These are phyloP conservation scores for Hycleus cichorii DNA, from an alignment of 1,140 invertebrate species.

Conservation along the genomic window DNA sequence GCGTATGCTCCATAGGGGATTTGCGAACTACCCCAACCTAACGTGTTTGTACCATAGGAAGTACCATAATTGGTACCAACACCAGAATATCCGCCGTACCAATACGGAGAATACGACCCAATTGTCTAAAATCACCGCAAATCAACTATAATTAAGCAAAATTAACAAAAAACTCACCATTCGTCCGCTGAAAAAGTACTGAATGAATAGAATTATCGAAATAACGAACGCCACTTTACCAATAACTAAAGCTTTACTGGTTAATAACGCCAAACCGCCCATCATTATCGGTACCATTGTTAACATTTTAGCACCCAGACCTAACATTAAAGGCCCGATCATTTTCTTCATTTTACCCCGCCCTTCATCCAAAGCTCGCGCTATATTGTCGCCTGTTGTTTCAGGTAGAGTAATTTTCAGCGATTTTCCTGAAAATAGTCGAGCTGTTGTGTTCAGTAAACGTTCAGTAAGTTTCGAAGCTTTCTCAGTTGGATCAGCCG, in stretches of 20 bases:
- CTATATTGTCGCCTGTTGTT: constrained; percentile 44
- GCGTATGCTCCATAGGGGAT: constrained; percentile 21
- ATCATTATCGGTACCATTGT: constrained; percentile 60
- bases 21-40: constrained; percentile 21
- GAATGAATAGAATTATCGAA: constrained; percentile 57
- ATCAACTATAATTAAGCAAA: not conserved
- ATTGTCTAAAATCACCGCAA: not conserved
- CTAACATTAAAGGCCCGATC: constrained; percentile 54
- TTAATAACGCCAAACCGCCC: constrained; percentile 59
- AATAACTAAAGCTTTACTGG: constrained; percentile 65
- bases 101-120: not conserved
- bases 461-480: constrained; percentile 25
- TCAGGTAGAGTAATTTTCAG: constrained; percentile 53
- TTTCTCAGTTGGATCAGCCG: constrained; percentile 45
- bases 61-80: constrained; percentile 9
- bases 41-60: constrained; percentile 21
- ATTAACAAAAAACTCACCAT: not conserved
- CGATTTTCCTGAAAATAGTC: constrained; percentile 52
- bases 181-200: constrained; percentile 50
- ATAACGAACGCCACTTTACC: constrained; percentile 67
- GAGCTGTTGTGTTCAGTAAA: constrained; percentile 45
- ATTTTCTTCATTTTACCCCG: constrained; percentile 63
- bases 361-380: constrained; percentile 57
- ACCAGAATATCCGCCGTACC: not conserved
- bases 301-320: constrained; percentile 51